Evolutionary conservation across 2,113 vertebrate genomes (phyloP), one percentile per base, ranked within the genome.

Genomic region (Corythoichthys haematopterus): DNA sequence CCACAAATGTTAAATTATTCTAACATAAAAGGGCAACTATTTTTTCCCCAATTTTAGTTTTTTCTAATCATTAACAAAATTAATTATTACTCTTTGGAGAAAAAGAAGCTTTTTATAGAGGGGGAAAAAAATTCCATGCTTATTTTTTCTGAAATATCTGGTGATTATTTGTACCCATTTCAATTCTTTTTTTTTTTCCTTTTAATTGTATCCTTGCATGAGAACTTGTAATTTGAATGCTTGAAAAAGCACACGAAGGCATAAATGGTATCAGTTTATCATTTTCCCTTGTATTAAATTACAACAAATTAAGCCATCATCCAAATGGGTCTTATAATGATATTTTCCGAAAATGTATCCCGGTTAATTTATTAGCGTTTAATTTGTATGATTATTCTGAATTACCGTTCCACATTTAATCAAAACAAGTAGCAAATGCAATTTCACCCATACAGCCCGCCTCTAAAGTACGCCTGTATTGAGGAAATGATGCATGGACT

Each of bases 401-500:
- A 75, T 72, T 65, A 66, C 66, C 55, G 56, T 37, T 60, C 67
- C 72, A 14, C 48, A 62, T 78, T 75, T 69, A 52, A 73, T 68
- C 67, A 74, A 68, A 71, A 65, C 57, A 69, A 57, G 9, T 55
- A 64, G 45, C 28, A 47, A 58, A 63, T 74, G 70, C 76, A 14
- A 58, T 72, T 56, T 69, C 33, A 50, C 20, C 65, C 69, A 68
- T 74, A 65, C 66, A 81, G 68, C 52, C 59, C 56, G 57, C 62
- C 52, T 67, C 45, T 46, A 72, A 66, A 50, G 43, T 74, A 77
- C 65, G 73, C 70, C 68, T 71, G 66, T 60, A 74, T 37, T 64
- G 61, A 75, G 75, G 66, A 79, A 75, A 77, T 66, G 55, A 79
- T 72, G 58, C 76, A 79, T 57, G 38, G 56, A 71, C 68, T 72